These are phyloP conservation scores for Orthonevra nobilis DNA, from an alignment of 2,888 invertebrate genomes.

Conservation along the genomic window DNA sequence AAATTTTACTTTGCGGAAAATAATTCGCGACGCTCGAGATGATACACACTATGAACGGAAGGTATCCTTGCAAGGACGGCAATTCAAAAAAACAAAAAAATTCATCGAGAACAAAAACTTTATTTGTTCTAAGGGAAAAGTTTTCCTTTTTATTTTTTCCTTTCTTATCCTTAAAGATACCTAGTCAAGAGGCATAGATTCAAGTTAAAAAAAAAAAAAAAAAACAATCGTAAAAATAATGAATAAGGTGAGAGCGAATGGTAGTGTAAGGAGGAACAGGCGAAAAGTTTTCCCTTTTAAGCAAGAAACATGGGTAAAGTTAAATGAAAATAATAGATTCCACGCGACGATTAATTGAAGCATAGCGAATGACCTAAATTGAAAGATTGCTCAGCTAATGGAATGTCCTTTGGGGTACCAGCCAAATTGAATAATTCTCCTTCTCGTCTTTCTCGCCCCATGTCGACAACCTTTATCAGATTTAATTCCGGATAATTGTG, in stretches of 20 bases:
- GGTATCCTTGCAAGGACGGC: constrained; percentile 10
- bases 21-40: constrained; percentile 55
- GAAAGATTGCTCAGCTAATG: constrained; percentile 53
- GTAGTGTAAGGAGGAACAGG: constrained; percentile 16
- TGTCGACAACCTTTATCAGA: constrained; percentile 34
- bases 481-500: constrained; percentile 43
- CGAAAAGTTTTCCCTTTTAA: constrained; percentile 39
- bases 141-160: too few species aligned
- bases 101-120: constrained; percentile 33
- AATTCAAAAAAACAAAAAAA: too few species aligned
- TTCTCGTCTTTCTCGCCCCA: constrained; percentile 12
- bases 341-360: constrained; percentile 64
- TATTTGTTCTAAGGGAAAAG: constrained; percentile 54
- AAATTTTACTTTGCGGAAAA: constrained; percentile 43
- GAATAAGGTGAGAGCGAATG: constrained; percentile 51
- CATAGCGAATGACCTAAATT: constrained; percentile 60
- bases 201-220: too few species aligned
- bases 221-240: constrained; percentile 58
- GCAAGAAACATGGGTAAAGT: constrained; percentile 59
- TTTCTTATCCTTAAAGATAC: constrained; percentile 36
- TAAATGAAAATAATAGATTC: constrained; percentile 68
- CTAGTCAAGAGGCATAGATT: constrained; percentile 2
- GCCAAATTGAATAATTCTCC: constrained; percentile 52
- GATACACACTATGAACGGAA: constrained; percentile 37
- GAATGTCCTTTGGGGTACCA: constrained; percentile 13